Evolutionary conservation across 2,113 vertebrate genomes (phyloP), one percentile per base, ranked within the genome.

Genomic region (Pterocles orientalis): DNA sequence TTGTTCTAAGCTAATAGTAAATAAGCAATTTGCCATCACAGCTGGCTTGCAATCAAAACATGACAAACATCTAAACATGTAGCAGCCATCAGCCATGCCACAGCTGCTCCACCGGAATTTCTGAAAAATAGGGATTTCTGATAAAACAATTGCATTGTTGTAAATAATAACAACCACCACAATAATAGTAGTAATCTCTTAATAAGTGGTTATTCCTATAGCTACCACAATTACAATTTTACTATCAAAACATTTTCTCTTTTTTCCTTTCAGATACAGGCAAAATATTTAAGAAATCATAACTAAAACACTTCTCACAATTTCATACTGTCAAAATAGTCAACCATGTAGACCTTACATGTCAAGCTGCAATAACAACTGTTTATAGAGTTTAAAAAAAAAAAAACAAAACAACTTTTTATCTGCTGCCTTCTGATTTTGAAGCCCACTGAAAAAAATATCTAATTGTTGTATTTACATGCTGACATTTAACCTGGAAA

Each of bases 401-500:
- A 39, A 56, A 21, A 25, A n/a, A n/a, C n/a, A n/a, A n/a, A n/a
- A n/a, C n/a, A n/a, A 71, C 36, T 72, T 87, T 68, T 64, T 41
- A 69, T 66, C 60, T 54, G 34, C 39, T 86, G 66, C 43, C 45
- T 61, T 86, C 68, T 60, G 39, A 76, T 82, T 71, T 70, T 82
- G 56, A 89, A 96, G 68, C 48, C 34, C 41, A 60, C 28, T 29
- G 65, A 31, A 75, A 83, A 73, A 81, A 87, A 29, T 0, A 10
- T 3, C 57, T 9, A 78, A 64, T 18, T 45, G 72, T 47, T 78
- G 51, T 76, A 54, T 94, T 92, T 94, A 34, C 20, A 29, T 39
- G 87, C 47, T 90, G 81, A 91, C 70, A 86, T 88, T 96, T 86
- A 91, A 95, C 91, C 86, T 72, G 91, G 77, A 68, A 33, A 95